Percentiles rank a stretch among this genome's conserved stretches.
phyloP scores from a whole-genome alignment of 2,888 invertebrate species.

The Lobophora halterata region DNA sequence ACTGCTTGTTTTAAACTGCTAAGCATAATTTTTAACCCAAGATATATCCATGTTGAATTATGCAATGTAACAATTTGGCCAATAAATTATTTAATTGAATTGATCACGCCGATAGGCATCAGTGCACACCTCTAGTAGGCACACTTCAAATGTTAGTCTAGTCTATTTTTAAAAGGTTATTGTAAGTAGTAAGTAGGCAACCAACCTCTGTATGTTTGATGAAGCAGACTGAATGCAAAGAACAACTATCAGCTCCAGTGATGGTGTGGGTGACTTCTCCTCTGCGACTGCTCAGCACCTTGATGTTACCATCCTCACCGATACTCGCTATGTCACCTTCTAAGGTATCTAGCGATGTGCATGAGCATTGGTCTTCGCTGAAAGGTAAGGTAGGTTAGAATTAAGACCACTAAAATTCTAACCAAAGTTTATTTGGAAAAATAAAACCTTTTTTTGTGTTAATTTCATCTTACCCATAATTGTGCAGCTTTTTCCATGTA shows the following conservation, averaged over 20 bases:
- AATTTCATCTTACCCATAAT: constrained; percentile 77
- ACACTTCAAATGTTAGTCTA: too few species aligned
- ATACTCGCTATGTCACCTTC: constrained; percentile 90
- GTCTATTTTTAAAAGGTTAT: background rate
- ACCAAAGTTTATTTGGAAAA: too few species aligned
- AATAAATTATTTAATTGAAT: too few species aligned
- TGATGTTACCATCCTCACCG: constrained; percentile 90
- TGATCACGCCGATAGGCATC: too few species aligned
- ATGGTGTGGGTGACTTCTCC: constrained; percentile 68
- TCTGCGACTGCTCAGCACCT: constrained; percentile 71
- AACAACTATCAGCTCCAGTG: constrained; percentile 90
- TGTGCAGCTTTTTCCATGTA: constrained; percentile 85
- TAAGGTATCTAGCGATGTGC: constrained; percentile 87
- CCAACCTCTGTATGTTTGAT: constrained; percentile 82
- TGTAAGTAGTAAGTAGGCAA: background rate
- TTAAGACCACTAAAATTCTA: too few species aligned
- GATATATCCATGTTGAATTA: too few species aligned
- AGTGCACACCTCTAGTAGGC: too few species aligned
- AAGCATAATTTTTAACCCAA: too few species aligned
- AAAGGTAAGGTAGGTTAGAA: constrained; percentile 21
- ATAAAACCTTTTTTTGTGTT: too few species aligned
- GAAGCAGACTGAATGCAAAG: constrained; percentile 88
- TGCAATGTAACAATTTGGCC: too few species aligned
- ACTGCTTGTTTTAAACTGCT: too few species aligned
- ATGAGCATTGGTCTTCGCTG: constrained; percentile 80